Conservation (phyloP, 2,113 vertebrate species). For the Carassius gibelio region DNA sequence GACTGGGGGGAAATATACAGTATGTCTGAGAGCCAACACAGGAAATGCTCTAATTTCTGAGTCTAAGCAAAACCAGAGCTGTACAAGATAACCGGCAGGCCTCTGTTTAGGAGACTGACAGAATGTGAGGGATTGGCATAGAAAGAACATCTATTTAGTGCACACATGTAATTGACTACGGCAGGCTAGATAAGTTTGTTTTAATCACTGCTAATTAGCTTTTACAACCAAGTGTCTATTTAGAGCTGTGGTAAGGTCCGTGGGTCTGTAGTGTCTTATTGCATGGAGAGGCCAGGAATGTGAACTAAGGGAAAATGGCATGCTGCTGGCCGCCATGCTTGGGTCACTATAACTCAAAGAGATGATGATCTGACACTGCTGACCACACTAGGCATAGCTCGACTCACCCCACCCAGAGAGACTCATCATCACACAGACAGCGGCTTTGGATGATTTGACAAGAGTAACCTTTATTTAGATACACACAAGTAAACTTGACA, state of each 20-base stretch:
- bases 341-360: slow-evolving; percentile 32
- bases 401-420: slow-evolving; percentile 31
- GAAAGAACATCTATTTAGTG: slow-evolving; percentile 33
- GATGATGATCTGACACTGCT: not conserved
- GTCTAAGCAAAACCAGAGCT: slow-evolving; percentile 42
- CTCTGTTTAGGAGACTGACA: not conserved
- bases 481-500: slow-evolving; percentile 55
- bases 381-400: slow-evolving; percentile 21
- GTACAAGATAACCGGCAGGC: slow-evolving; percentile 35
- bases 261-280: not conserved
- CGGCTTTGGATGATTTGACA: slow-evolving; percentile 9
- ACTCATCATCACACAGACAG: slow-evolving; percentile 25
- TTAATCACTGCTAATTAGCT: slow-evolving; percentile 55
- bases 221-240: slow-evolving; percentile 41
- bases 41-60: slow-evolving; percentile 45
- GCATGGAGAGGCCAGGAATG: slow-evolving; percentile 63
- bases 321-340: not conserved
- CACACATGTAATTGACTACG: slow-evolving; percentile 21
- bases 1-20: slow-evolving; percentile 26
- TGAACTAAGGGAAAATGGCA: not conserved
- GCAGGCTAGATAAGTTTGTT: slow-evolving; percentile 31
- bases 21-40: slow-evolving; percentile 9
- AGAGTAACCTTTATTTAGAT: slow-evolving; percentile 32
- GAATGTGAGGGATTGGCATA: not conserved
- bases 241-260: slow-evolving; percentile 29